Base-by-base conservation (phyloP, 2,888 invertebrate species). In the Hypsopygia costalis region DNA sequence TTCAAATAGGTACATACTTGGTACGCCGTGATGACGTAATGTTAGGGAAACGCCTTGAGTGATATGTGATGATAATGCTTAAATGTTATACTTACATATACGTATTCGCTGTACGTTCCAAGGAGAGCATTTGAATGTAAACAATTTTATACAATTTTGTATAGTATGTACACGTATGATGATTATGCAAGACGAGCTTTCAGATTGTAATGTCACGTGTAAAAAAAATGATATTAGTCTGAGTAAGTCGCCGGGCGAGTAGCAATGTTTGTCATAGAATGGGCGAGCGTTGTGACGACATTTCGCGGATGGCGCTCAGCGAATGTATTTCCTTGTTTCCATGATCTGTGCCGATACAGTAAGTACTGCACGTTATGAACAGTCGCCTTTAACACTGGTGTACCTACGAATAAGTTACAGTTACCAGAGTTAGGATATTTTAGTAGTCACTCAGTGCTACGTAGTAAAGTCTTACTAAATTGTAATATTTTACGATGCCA, bases 361-460 rank as follows among this genome's bases (percentile, higher is more conserved):
- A 54, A 55, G 53, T 41, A 47, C 47, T 46, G 65, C 66, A 59
- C 63, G 40, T 54, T 45, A 55, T 47, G 59, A 62, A 57, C 65
- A 55, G 52, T 59, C 61, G 55, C 57, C 62, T 60, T 57, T 49
- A 63, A 66, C 58, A 67, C 69, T 63, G 70, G 72, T 73, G 76
- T 79, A 78, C 74, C 69, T 79, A 76, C 68, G 59, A 53, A 74
- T 77, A 78, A 74, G 78, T 79, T 72, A 69, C 86, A 82, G 87
- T 88, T 88, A 88, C 87, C 87, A 88, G 74, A 77, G 56, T 71
- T 82, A 85, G 81, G 69, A 71, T 81, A 76, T 77, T 65, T 74
- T 67, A 65, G 79, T 76, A 73, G 73, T 71, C 71, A 68, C 64
- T 65, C 75, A 74, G 72, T 72, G 71, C 81, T 79, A 70, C 77